Percentiles rank a stretch among this genome's conserved stretches.
Evolutionary conservation across 2,888 invertebrate species (phyloP).

Genomic region (Drosophila sordidula): DNA sequence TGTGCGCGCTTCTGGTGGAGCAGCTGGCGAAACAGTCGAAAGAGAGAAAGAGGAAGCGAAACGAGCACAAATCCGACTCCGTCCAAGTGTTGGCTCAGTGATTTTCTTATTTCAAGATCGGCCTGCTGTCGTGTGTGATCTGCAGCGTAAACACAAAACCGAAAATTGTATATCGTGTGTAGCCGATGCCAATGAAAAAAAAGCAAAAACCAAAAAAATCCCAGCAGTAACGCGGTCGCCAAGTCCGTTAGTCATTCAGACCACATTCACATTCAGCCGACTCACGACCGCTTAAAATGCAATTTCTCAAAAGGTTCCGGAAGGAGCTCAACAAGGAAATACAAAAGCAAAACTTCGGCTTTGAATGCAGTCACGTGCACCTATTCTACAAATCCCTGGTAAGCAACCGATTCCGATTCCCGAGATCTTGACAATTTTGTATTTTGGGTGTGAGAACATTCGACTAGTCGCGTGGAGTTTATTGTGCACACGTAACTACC

Average conservation of each 20-base stretch:
- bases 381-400: conserved; percentile 84
- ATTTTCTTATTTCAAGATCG: conserved; percentile 33
- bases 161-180: neutral
- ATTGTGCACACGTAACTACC: conserved; percentile 14
- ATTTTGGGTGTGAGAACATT: conserved; percentile 26
- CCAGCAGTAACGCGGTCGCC: no score
- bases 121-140: neutral
- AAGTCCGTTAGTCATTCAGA: neutral
- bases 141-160: conserved; percentile 37
- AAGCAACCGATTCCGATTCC: conserved; percentile 29
- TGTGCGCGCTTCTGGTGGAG: conserved; percentile 20
- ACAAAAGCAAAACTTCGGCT: conserved; percentile 80
- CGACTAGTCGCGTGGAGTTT: conserved; percentile 12
- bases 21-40: neutral
- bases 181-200: no score
- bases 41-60: no score
- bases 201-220: no score
- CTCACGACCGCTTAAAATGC: conserved; percentile 58
- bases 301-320: conserved; percentile 74
- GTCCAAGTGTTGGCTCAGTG: conserved; percentile 21
- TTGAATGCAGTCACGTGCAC: conserved; percentile 78
- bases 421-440: neutral
- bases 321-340: conserved; percentile 79
- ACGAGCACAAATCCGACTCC: conserved; percentile 18
- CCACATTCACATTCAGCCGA: neutral